phyloP scores from a whole-genome alignment of 2,888 invertebrate genomes.

The Deroplatys truncata region DNA sequence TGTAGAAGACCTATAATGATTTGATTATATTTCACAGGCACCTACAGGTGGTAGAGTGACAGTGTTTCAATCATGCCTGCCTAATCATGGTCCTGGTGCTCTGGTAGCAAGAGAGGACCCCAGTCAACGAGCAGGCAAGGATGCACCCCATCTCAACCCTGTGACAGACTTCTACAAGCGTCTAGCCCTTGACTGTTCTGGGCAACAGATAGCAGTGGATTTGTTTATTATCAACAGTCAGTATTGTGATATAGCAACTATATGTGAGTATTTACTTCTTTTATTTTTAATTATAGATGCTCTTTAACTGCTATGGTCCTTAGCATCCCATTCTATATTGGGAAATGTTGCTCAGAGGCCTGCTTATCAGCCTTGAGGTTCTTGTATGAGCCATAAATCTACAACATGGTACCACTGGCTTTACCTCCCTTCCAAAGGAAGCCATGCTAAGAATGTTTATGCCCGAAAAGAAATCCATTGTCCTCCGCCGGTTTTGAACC shows the following conservation, averaged over 20 bases:
- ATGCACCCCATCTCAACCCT: conserved; percentile 84
- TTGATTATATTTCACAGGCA: conserved; percentile 49
- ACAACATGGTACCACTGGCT: too few species aligned
- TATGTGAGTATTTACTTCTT: conserved; percentile 59
- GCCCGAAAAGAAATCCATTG: too few species aligned
- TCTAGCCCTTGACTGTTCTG: conserved; percentile 91
- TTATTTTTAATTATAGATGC: too few species aligned
- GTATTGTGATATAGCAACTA: conserved; percentile 90
- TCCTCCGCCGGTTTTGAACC: too few species aligned
- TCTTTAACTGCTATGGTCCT: too few species aligned
- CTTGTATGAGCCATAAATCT: too few species aligned
- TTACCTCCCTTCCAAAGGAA: too few species aligned
- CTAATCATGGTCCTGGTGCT: conserved; percentile 83
- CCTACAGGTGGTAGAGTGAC: conserved; percentile 92
- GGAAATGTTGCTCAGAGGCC: too few species aligned
- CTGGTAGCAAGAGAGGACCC: conserved; percentile 85
- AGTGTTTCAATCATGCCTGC: conserved; percentile 87
- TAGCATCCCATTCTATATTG: too few species aligned
- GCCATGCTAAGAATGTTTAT: too few species aligned
- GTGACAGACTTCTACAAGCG: conserved; percentile 98
- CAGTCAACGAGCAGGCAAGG: conserved; percentile 72
- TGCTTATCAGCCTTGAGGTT: too few species aligned
- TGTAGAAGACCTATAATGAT: too few species aligned
- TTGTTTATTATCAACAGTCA: conserved; percentile 89
- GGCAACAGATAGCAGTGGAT: conserved; percentile 94